phyloP scores from a whole-genome alignment of 2,797 vertebrate genomes.

The Ctenosaura bakeri region DNA sequence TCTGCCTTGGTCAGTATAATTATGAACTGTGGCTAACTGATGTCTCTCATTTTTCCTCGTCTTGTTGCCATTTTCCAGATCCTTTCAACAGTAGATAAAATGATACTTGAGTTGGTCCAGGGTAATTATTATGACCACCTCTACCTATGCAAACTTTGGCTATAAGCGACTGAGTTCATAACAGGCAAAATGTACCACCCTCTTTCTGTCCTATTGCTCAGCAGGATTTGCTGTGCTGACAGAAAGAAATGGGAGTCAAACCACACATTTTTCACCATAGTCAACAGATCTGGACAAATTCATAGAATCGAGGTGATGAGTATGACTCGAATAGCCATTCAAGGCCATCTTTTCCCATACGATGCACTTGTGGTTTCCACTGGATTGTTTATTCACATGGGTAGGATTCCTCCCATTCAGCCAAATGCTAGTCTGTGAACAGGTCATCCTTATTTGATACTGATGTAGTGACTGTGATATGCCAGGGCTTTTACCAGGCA shows the following conservation, averaged over 20 bases:
- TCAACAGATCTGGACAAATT: slow-evolving; percentile 22
- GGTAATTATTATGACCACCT: background rate
- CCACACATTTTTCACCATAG: background rate
- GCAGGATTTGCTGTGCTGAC: slow-evolving; percentile 17
- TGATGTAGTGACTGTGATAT: background rate
- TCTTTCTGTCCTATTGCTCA: background rate
- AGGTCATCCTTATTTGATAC: background rate
- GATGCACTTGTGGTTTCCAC: slow-evolving; percentile 6
- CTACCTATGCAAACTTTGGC: background rate
- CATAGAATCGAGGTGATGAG: slow-evolving; percentile 31
- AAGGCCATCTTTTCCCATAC: background rate
- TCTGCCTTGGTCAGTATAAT: background rate
- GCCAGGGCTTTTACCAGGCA: background rate
- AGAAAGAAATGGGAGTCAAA: slow-evolving; percentile 20
- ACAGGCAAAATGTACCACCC: background rate
- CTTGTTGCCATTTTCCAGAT: background rate
- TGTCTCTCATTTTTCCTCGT: background rate
- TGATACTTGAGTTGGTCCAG: background rate
- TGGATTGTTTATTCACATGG: background rate
- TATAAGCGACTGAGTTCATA: background rate
- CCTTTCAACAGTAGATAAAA: background rate
- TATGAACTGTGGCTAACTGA: background rate
- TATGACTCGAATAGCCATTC: background rate
- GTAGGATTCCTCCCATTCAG: background rate
- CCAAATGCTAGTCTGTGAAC: background rate